Evolutionary conservation across 1,140 invertebrate genomes (phyloP), one percentile per base, ranked within the genome.

Genomic region (Drosophila jambulina): DNA sequence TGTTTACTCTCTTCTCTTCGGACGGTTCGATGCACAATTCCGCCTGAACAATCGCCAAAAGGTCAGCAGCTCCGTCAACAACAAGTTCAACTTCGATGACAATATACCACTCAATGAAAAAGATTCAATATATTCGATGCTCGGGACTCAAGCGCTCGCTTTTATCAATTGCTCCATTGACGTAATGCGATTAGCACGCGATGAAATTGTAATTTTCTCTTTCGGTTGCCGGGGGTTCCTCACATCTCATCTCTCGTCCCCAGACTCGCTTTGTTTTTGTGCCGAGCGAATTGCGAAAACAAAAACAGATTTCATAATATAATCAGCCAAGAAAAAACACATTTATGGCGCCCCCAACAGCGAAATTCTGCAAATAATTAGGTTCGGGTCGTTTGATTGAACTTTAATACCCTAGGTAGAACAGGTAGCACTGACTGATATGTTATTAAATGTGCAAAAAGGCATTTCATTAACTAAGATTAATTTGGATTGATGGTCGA

Each of bases 161-260:
- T 83, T 80, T 68, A 87, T 87, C 76, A 83, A 88, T 80, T 76
- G 74, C 71, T 63, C 34, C 68, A 83, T 78, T 88, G 83, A 87
- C 83, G 83, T 71, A 82, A 87, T 59, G 48, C 64, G 68, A 87
- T 83, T 88, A 87, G 75, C 80, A 77, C 56, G 59, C 63, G 54
- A 61, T 70, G 75, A 59, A 86, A 86, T 79, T 81, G 63, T 45
- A 58, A 79, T 68, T 51, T 46, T 46, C 62, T 64, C 56, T 34
- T 43, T 34, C n/a, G 45, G 53, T 69, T 61, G 38, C 64, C 34
- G 56, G 75, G 62, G 63, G 54, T 48, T 51, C 64, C 51, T 21
- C 23, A 27, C 34, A 40, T 71, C 25, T 13, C 17, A 27, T 49
- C 42, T 27, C 42, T n/a, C 34, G 17, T 48, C 27, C 32, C 13